Evolutionary conservation across 2,888 invertebrate genomes (phyloP), one percentile per base, ranked within the genome.

Genomic region (Eupeodes latifasciatus): DNA sequence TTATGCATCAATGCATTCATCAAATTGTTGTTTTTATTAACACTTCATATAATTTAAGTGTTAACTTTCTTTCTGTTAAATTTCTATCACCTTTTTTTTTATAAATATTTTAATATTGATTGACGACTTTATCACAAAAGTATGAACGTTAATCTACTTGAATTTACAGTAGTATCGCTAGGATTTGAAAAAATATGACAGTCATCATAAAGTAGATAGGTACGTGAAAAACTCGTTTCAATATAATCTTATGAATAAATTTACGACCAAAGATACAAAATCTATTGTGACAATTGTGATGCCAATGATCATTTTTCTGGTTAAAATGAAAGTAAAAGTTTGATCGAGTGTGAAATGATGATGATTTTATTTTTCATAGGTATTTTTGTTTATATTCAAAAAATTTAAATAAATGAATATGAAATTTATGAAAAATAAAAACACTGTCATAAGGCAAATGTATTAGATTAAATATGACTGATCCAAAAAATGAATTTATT

Each of bases 271-370:
- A 40, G 9, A 40, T 61, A 40, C 62, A 47, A 27, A 27, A 27
- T 27, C 27, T 27, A 27, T 27, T 27, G 57, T 72, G 51, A 83
- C 82, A 83, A 78, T 72, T 78, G 83, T 66, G 47, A 71, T 12
- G 49, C 40, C 40, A 40, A 64, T 11, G 78, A 69, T 77, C 76
- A 78, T 74, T 74, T 57, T 85, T 69, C 59, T 64, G 44, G 44
- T 77, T 51, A 51, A 34, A 81, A 78, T 78, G 67, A 85, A 85
- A 85, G 85, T 85, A 85, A 85, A 85, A 85, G 85, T 85, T 81
- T 77, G 55, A 19, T 53, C n/a, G 47, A 34, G 49, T 66, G 27
- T 16, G 19, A 71, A 71, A 71, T 55, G 71, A 71, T 55, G 71
- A 71, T 55, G 55, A 44, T 44, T 36, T 62, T 40, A 62, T 36